phyloP scores from a whole-genome alignment of 2,797 vertebrate genomes.

The Podarcis lilfordi region DNA sequence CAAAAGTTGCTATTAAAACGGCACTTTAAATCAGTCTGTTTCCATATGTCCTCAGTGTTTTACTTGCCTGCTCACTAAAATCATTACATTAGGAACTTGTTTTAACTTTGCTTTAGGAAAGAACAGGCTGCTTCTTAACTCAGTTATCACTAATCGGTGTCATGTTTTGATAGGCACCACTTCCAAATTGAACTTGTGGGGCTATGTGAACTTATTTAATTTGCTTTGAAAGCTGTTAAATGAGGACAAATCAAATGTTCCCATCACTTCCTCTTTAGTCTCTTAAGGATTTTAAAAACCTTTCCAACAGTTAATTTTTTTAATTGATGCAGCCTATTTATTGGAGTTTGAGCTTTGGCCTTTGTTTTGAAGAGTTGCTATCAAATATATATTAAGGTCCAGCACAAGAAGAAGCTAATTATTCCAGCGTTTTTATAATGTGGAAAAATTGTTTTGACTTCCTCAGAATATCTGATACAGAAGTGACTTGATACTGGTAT shows the following conservation, averaged over 20 bases:
- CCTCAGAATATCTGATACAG: conserved; percentile 59
- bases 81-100: neutral
- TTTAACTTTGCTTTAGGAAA: neutral
- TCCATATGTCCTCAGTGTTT: conserved; percentile 42
- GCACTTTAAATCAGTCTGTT: conserved; percentile 39
- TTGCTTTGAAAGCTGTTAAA: conserved; percentile 35
- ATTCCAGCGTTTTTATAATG: conserved; percentile 51
- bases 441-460: conserved; percentile 51
- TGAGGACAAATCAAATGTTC: neutral
- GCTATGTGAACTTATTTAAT: conserved; percentile 20
- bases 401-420: conserved; percentile 7
- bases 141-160: conserved; percentile 24
- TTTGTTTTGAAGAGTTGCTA: conserved; percentile 22
- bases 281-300: conserved; percentile 37
- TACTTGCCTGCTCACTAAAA: conserved; percentile 25
- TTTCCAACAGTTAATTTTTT: conserved; percentile 43
- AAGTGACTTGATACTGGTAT: conserved; percentile 61
- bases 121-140: conserved; percentile 4
- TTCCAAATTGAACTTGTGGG: neutral
- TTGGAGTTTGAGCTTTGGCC: conserved; percentile 17
- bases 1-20: conserved; percentile 60
- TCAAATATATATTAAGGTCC: neutral
- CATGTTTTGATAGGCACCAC: neutral
- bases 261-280: conserved; percentile 35
- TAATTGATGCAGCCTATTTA: conserved; percentile 14